Evolutionary conservation across 2,797 vertebrate genomes (phyloP).

Genomic region (Glyptemys insculpta): DNA sequence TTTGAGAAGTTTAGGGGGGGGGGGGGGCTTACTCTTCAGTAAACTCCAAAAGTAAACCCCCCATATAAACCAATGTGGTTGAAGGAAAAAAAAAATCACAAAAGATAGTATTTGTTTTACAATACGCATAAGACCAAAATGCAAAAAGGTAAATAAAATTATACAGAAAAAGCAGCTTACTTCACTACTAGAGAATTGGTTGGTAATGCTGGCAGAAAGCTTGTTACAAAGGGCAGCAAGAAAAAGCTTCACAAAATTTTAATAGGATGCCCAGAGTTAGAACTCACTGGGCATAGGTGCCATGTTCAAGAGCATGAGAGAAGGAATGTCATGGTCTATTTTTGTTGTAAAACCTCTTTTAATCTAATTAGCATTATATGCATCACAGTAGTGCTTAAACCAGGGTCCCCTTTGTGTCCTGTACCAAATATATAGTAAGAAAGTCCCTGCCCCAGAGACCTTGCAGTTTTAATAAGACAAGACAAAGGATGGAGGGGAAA

Average conservation of each 20-base stretch:
- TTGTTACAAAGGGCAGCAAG: not conserved
- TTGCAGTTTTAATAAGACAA: not conserved
- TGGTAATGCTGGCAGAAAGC: not conserved
- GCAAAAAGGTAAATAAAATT: not conserved
- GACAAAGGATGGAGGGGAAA: not conserved
- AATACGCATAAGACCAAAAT: not conserved
- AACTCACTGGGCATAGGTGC: not conserved
- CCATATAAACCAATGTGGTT: not conserved
- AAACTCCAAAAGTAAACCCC: accelerated
- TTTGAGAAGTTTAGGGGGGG: not conserved
- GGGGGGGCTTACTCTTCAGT: too few species aligned
- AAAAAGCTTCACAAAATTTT: not conserved
- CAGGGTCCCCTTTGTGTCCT: too few species aligned
- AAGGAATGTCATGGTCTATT: not conserved
- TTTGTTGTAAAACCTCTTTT: not conserved
- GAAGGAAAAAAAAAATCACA: not conserved
- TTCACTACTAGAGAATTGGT: not conserved
- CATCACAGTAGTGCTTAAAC: not conserved
- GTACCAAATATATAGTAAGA: not conserved
- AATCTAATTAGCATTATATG: not conserved
- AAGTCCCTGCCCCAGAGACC: not conserved
- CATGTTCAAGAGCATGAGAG: not conserved
- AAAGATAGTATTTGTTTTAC: not conserved
- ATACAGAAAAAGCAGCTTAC: not conserved
- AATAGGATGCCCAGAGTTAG: not conserved